Percentiles rank a stretch among this genome's conserved stretches.
Conservation (phyloP, 2,888 invertebrate genomes). For the Chymomyza amoena region DNA sequence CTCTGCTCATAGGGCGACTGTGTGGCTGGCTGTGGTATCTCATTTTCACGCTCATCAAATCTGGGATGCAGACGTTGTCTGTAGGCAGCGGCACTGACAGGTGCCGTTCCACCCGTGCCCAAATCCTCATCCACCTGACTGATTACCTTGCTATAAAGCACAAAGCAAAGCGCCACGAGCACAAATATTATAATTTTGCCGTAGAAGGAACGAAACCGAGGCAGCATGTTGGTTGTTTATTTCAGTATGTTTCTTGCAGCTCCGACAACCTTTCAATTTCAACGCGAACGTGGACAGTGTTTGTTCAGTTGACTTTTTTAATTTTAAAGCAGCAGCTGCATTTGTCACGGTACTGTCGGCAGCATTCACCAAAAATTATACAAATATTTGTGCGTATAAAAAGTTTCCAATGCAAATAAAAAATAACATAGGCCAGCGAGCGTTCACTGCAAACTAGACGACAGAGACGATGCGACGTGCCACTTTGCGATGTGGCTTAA, state of each 20-base stretch:
- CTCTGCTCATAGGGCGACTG: conserved; percentile 71
- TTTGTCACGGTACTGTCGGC: conserved; percentile 23
- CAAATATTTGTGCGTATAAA: conserved; percentile 8
- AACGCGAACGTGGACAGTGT: conserved; percentile 24
- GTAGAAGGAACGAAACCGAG: conserved; percentile 77
- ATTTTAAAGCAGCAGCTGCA: conserved; percentile 19
- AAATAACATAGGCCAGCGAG: conserved; percentile 1
- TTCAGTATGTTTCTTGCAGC: not conserved
- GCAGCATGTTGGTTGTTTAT: conserved; percentile 69
- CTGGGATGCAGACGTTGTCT: conserved; percentile 25
- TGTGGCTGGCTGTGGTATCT: conserved; percentile 47
- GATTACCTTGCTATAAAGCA: conserved; percentile 75
- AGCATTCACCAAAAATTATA: not conserved
- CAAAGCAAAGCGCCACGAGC: conserved; percentile 73
- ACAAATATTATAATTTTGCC: conserved; percentile 76
- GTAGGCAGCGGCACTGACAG: conserved; percentile 20
- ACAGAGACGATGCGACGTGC: conserved; percentile 13
- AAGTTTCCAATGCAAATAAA: conserved; percentile 12
- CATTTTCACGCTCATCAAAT: conserved; percentile 51
- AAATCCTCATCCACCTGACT: conserved; percentile 41
- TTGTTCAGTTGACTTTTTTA: conserved; percentile 9
- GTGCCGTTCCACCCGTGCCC: conserved; percentile 8
- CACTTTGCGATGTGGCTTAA: conserved; percentile 60
- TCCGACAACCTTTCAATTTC: not conserved
- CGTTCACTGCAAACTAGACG: not conserved